Percentiles rank a stretch among this genome's conserved stretches.
Conservation (phyloP, 2,797 vertebrate genomes). For the Myotis myotis region DNA sequence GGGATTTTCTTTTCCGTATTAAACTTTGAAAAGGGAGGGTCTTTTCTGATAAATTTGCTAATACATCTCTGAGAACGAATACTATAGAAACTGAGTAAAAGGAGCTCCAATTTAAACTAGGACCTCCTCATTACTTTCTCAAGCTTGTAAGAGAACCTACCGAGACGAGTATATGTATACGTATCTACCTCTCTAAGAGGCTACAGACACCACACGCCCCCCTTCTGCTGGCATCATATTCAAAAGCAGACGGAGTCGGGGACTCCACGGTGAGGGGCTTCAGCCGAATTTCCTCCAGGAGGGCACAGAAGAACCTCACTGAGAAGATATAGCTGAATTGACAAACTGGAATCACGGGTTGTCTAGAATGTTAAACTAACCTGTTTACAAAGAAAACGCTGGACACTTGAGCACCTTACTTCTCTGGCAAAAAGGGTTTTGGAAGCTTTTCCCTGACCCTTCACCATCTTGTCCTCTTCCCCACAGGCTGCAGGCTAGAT, state of each 20-base stretch:
- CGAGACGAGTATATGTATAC: neutral
- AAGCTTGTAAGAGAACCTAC: neutral
- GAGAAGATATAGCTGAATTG: neutral
- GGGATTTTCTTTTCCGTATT: neutral
- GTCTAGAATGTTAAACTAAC: constrained; percentile 20
- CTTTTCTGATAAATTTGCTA: neutral
- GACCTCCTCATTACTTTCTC: neutral
- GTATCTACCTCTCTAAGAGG: neutral
- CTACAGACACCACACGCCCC: neutral
- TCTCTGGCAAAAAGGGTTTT: constrained; percentile 34
- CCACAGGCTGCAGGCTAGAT: neutral
- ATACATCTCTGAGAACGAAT: neutral
- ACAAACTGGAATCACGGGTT: neutral
- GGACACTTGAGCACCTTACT: neutral
- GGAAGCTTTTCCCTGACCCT: constrained; percentile 32
- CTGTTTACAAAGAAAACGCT: constrained; percentile 17
- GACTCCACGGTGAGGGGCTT: neutral
- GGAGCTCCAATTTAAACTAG: neutral
- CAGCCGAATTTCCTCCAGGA: neutral
- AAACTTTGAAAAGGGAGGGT: neutral
- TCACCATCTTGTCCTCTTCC: neutral
- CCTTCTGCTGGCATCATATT: neutral
- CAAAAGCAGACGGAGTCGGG: neutral
- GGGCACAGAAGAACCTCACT: neutral
- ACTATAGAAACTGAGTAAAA: neutral